phyloP scores from a whole-genome alignment of 1,140 invertebrate species.

The Geopemphigus sp. region DNA sequence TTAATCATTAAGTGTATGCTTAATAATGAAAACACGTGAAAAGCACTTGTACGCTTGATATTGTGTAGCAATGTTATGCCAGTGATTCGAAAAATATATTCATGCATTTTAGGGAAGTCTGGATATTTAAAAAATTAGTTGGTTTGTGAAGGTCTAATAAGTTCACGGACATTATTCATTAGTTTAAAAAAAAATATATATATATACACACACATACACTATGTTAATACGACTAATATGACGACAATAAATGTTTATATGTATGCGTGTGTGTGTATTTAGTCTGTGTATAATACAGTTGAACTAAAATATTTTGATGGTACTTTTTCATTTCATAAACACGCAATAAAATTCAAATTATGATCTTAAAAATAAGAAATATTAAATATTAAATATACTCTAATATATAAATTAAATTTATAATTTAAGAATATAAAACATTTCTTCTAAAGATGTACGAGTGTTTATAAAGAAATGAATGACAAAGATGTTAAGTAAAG shows the following conservation, averaged over 20 bases:
- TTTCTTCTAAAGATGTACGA: background rate
- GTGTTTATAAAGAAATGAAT: background rate
- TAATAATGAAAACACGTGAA: no score
- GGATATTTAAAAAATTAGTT: conserved; percentile 10
- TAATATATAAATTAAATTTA: no score
- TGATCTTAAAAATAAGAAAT: background rate
- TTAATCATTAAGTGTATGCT: no score
- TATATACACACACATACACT: no score
- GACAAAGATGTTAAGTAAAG: background rate
- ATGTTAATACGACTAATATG: conserved; percentile 3
- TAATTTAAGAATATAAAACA: no score
- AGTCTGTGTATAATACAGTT: background rate
- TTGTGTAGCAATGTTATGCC: background rate
- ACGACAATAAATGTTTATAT: background rate
- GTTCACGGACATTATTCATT: conserved; percentile 8
- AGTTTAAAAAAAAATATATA: background rate
- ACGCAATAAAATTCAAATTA: background rate
- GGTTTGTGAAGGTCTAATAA: conserved; percentile 12
- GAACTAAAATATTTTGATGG: background rate
- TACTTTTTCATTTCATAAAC: background rate
- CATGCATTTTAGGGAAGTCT: background rate
- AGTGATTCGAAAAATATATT: background rate
- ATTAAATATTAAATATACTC: no score
- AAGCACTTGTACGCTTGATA: no score
- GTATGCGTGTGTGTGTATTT: background rate